Conservation (phyloP, 2,113 vertebrate species). For the Lepus timidus region DNA sequence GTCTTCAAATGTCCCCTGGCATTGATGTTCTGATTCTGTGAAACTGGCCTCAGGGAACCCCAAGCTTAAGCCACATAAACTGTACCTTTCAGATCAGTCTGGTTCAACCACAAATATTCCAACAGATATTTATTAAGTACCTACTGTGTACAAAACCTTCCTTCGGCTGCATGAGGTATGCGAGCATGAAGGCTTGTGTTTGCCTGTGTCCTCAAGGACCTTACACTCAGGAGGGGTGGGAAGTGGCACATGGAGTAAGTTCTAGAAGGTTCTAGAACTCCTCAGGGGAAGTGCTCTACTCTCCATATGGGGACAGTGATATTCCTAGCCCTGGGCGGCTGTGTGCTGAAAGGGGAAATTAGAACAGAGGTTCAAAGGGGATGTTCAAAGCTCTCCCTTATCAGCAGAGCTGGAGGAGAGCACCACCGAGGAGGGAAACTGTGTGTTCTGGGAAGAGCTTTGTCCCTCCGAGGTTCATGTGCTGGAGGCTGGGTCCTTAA, state of each 20-base stretch:
- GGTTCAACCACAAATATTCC: background rate
- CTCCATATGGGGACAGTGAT: background rate
- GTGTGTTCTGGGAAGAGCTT: background rate
- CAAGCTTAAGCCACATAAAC: background rate
- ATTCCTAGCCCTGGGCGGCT: background rate
- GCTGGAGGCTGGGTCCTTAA: background rate
- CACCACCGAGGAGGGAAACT: background rate
- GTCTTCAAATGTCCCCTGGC: background rate
- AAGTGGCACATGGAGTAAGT: background rate
- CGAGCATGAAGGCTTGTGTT: background rate
- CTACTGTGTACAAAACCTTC: background rate
- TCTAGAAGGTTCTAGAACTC: slow-evolving; percentile 2
- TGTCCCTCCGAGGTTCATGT: background rate
- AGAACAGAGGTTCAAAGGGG: background rate
- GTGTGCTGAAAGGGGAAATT: background rate
- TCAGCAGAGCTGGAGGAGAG: background rate
- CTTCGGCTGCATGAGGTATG: background rate
- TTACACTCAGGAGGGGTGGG: background rate
- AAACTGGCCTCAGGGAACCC: background rate
- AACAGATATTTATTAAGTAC: background rate
- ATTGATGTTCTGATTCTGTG: background rate
- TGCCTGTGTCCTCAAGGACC: background rate
- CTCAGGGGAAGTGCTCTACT: background rate
- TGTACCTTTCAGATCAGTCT: background rate
- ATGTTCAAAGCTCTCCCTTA: background rate